Percentiles rank a stretch among this genome's conserved stretches.
Evolutionary conservation across 2,113 vertebrate genomes (phyloP).

Genomic region (Limanda limanda): DNA sequence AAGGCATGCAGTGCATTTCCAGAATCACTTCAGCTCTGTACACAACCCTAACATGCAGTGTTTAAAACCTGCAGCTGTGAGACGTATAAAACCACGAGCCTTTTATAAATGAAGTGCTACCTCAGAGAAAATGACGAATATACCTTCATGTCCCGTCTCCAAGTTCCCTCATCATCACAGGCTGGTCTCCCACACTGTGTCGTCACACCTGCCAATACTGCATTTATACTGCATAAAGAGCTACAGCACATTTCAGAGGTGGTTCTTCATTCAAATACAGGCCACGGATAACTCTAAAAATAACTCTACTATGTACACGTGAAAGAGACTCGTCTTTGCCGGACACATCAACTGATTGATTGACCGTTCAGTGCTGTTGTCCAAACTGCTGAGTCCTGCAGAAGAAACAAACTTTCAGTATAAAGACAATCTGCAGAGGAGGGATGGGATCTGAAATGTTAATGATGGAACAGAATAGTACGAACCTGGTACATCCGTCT

Average conservation of each 20-base stretch:
- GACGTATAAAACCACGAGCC: constrained; percentile 47
- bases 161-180: not conserved
- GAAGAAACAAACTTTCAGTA: not conserved
- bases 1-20: constrained; percentile 79
- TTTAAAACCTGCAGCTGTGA: constrained; percentile 59
- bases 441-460: not conserved
- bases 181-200: not conserved
- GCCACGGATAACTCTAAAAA: constrained; percentile 56
- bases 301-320: constrained; percentile 68
- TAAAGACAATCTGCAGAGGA: not conserved
- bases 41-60: constrained; percentile 58
- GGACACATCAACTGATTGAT: constrained; percentile 35
- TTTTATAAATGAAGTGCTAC: constrained; percentile 36
- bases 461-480: not conserved
- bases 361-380: constrained; percentile 22
- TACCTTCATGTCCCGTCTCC: not conserved
- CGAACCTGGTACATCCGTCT: constrained; percentile 60
- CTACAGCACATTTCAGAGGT: constrained; percentile 36
- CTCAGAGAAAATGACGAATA: constrained; percentile 25
- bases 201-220: constrained; percentile 16
- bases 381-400: constrained; percentile 58
- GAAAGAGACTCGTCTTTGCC: constrained; percentile 31
- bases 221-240: constrained; percentile 22
- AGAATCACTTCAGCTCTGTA: constrained; percentile 65
- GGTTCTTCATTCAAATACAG: constrained; percentile 42